phyloP scores from a whole-genome alignment of 2,113 vertebrate species.

The Fukomys damarensis region DNA sequence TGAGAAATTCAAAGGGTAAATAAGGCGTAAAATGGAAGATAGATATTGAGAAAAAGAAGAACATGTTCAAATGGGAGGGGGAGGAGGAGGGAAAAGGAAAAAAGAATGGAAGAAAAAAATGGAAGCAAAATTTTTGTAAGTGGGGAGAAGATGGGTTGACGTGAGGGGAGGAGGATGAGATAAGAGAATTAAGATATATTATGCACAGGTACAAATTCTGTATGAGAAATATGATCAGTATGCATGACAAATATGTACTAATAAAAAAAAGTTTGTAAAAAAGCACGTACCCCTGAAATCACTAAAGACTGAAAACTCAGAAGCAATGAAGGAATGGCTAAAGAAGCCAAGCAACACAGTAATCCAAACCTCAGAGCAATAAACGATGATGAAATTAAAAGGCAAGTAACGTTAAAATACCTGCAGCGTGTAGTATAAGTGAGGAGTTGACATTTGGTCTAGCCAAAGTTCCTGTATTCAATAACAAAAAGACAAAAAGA shows the following conservation, averaged over 20 bases:
- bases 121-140: not conserved
- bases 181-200: not conserved
- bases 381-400: not conserved
- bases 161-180: not conserved
- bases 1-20: not conserved
- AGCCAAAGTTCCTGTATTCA: not conserved
- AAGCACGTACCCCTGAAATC: not conserved
- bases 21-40: not conserved
- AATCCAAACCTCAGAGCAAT: not conserved
- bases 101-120: not conserved
- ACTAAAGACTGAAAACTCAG: not conserved
- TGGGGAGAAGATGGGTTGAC: not conserved
- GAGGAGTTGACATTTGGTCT: not conserved
- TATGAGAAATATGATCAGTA: not conserved
- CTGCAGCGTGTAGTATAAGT: not conserved
- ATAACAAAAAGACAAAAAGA: not conserved
- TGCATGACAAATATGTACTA: not conserved
- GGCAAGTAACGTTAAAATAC: not conserved
- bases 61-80: too few relatives aligned
- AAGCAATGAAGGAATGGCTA: not conserved
- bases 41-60: not conserved
- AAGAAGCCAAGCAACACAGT: not conserved
- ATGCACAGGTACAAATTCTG: not conserved
- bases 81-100: not conserved
- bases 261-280: not conserved